phyloP scores from a whole-genome alignment of 2,888 invertebrate genomes.

The Imbricaverruca yamaguchii region DNA sequence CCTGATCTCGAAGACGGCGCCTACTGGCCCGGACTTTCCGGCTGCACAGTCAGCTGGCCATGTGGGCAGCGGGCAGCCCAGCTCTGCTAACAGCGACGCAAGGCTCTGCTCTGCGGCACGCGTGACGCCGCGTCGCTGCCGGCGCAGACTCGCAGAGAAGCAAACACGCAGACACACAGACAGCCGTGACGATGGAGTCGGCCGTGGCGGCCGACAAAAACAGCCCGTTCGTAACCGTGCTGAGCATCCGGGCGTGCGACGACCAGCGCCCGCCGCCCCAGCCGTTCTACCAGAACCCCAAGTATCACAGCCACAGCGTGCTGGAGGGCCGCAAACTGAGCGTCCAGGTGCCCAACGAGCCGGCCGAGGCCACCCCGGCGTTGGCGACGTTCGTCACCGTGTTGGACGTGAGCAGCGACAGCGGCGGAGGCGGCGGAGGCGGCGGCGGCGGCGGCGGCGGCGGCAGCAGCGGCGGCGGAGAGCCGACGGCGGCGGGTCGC shows the following conservation, averaged over 20 bases:
- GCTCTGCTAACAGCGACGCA: too few relatives aligned
- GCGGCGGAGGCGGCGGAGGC: background rate
- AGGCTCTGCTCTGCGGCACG: too few relatives aligned
- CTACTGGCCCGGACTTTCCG: too few relatives aligned
- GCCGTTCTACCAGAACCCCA: constrained; percentile 9
- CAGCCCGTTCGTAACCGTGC: constrained; percentile 2
- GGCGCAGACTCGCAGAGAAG: too few relatives aligned
- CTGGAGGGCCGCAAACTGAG: constrained; percentile 20
- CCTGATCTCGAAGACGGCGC: too few relatives aligned
- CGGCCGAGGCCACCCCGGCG: background rate
- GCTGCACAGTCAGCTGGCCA: too few relatives aligned
- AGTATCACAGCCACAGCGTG: constrained; percentile 17
- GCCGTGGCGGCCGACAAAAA: background rate
- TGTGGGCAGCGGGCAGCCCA: too few relatives aligned
- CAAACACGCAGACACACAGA: too few relatives aligned
- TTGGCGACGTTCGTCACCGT: background rate
- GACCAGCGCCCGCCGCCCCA: background rate
- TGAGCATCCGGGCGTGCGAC: background rate
- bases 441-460: background rate
- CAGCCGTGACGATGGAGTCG: too few relatives aligned
- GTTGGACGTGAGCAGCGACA: background rate
- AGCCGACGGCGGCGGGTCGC: background rate
- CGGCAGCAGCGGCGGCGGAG: background rate
- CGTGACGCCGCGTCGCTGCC: too few relatives aligned
- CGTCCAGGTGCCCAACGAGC: background rate